Evolutionary conservation across 2,888 invertebrate species (phyloP), one percentile per base, ranked within the genome.

Genomic region (Agrypnus murinus): DNA sequence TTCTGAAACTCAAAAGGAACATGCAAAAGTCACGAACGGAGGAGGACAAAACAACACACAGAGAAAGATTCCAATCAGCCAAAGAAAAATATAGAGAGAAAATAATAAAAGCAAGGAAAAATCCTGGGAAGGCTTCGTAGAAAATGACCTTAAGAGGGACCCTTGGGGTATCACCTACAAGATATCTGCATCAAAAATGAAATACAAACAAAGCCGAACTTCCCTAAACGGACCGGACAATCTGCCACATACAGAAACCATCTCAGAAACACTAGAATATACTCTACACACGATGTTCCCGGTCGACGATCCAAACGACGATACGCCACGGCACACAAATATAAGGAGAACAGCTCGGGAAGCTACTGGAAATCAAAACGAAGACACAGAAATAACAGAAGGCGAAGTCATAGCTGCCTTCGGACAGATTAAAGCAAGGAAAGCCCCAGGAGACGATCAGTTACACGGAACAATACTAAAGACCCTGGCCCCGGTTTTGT

Each of bases 121-220:
- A 46, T 17, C 15, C 1, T 46, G 46, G 46, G 8, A 15, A 4
- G 17, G 6, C 14, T 46, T 17, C 2, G 46, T 43, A 12, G 2
- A 3, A 4, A 14, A 4, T 12, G 43, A 43, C 5, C 5, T 43
- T 3, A 3, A 1, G 1, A 15, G 2, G 8, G 9, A 46, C 17
- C 46, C 17, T 1, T 46, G 46, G 46, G 46, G 46, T 3, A 46
- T 17, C 6, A 46, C 17, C 4, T 46, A 46, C 7, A 46, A 46
- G 10, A 15, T 46, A 8, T 15, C 46, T 1, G 15, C 46, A 4
- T 6, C 8, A 9, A 46, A 46, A 46, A 46, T 46, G 1, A 46
- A 46, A 8, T 25, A 25, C 5, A 25, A 25, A 25, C 2, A 2
- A 2, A 5, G 3, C 2, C 25, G 5, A 5, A 25, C 25, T 5